Percentiles rank a stretch among this genome's conserved stretches.
These are phyloP conservation scores for Alethe castanea DNA, from an alignment of 2,113 vertebrate species.

Conservation along the genomic window DNA sequence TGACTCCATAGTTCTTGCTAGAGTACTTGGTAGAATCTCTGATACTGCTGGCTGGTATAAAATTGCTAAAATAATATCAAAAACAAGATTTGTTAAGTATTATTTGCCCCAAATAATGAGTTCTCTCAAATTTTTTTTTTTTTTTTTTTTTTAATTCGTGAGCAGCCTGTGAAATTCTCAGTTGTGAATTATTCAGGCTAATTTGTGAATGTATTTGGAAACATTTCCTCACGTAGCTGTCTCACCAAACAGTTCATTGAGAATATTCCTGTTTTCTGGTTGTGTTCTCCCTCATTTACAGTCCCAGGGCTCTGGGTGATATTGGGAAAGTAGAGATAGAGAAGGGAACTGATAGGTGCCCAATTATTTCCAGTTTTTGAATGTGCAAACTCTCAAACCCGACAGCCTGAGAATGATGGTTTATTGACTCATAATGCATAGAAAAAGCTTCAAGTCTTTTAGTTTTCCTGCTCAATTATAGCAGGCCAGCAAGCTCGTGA, in stretches of 20 bases:
- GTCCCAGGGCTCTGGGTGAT: background rate
- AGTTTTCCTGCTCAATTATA: background rate
- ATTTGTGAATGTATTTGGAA: slow-evolving; percentile 24
- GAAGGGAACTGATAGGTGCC: background rate
- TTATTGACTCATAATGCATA: background rate
- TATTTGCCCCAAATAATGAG: slow-evolving; percentile 3
- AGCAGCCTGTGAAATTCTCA: background rate
- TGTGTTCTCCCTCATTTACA: background rate
- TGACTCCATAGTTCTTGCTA: background rate
- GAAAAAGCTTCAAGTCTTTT: background rate
- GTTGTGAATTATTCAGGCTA: slow-evolving; percentile 27
- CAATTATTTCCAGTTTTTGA: background rate
- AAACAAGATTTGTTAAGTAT: background rate
- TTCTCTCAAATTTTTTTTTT: background rate
- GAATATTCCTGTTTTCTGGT: background rate
- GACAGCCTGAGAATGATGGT: background rate
- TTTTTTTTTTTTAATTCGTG: background rate
- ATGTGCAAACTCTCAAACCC: background rate
- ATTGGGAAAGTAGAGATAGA: background rate
- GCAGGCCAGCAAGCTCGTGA: background rate
- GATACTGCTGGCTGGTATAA: background rate
- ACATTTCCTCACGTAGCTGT: background rate
- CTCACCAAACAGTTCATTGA: background rate
- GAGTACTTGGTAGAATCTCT: background rate
- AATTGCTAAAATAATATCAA: background rate